Evolutionary conservation across 1,140 invertebrate genomes (phyloP).

Genomic region (Nixonia krombeini): DNA sequence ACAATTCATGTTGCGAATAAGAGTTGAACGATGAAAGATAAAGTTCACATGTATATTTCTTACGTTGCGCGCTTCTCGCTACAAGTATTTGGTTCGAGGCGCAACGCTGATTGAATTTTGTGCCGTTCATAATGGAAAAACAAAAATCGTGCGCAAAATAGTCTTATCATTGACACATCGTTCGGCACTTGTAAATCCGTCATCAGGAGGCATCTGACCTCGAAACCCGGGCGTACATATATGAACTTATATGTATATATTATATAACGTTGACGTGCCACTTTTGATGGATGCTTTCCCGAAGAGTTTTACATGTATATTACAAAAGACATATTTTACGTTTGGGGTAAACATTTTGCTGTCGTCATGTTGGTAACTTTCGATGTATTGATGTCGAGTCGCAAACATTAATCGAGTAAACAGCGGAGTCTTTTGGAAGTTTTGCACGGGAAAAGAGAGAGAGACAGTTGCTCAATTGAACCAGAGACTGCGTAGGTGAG

Average conservation of each 20-base stretch:
- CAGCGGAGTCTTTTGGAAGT: constrained; percentile 15
- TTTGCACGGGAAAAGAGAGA: constrained; percentile 12
- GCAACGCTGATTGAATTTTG: background rate
- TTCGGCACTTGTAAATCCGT: no score
- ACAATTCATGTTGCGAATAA: constrained; percentile 17
- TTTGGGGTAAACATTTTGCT: constrained; percentile 60
- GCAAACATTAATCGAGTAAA: constrained; percentile 30
- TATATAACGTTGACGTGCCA: constrained; percentile 3
- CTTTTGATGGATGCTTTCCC: background rate
- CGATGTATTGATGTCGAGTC: constrained; percentile 64
- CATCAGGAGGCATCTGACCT: background rate
- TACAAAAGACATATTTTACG: constrained; percentile 39
- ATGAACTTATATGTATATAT: constrained; percentile 38
- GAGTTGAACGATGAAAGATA: background rate
- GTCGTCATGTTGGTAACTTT: constrained; percentile 66
- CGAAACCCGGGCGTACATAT: constrained; percentile 12
- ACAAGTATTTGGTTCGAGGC: background rate
- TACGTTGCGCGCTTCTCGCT: background rate
- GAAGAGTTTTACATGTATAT: constrained; percentile 14
- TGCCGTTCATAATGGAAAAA: no score
- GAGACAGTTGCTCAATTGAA: constrained; percentile 30
- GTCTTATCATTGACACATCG: no score
- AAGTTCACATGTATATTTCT: no score
- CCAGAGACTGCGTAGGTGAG: no score
- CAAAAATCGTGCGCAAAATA: no score